Evolutionary conservation across 2,797 vertebrate genomes (phyloP).

Genomic region (Lophotriccus pileatus): DNA sequence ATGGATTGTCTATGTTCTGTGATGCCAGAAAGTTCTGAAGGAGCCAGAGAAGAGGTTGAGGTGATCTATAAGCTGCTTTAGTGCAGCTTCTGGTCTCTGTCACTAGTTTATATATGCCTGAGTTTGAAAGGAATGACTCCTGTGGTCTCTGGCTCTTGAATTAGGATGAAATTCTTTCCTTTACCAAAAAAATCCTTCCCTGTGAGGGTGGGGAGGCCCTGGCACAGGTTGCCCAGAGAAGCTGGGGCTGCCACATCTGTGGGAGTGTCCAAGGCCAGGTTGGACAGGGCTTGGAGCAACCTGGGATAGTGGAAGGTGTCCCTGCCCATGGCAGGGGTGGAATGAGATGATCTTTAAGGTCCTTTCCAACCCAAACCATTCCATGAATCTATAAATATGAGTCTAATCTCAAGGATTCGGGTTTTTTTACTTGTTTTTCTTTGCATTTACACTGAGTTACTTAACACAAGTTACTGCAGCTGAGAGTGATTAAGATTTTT

Average conservation of each 20-base stretch:
- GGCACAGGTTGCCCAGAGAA: background rate
- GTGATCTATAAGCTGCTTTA: background rate
- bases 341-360: fast-evolving
- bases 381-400: background rate
- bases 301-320: background rate
- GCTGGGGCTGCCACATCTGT: background rate
- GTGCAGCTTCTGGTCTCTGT: background rate
- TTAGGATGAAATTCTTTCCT: background rate
- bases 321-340: background rate
- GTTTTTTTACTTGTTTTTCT: background rate
- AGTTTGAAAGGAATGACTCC: background rate
- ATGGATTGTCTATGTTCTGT: background rate
- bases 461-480: background rate
- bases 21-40: background rate
- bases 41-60: background rate
- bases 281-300: fast-evolving
- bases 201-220: background rate
- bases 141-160: background rate
- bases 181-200: background rate
- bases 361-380: background rate
- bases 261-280: background rate
- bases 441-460: background rate
- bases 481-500: background rate
- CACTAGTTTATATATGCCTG: background rate
- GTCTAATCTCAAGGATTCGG: background rate